A percentile compares a stretch with the other conserved stretches of the same genome.
Evolutionary conservation across 2,797 vertebrate genomes (phyloP).

Genomic region (Potorous gilbertii): DNA sequence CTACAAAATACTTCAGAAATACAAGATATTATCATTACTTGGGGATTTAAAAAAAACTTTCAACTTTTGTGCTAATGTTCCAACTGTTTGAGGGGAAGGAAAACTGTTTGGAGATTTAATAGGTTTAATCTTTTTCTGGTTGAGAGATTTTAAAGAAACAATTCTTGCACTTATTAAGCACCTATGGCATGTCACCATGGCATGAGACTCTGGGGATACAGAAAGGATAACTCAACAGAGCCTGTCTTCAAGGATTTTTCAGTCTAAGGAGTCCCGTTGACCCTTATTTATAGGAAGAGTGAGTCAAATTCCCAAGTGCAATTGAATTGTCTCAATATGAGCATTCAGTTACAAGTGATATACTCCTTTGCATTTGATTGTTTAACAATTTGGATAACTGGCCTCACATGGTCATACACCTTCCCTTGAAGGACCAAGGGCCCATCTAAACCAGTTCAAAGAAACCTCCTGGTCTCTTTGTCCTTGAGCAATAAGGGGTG

Average conservation of each 20-base stretch:
- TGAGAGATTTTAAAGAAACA: background rate
- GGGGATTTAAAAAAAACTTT: background rate
- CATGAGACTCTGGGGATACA: background rate
- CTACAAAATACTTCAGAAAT: background rate
- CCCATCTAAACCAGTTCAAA: conserved; percentile 32
- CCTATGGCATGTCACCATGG: background rate
- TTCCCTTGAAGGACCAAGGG: conserved; percentile 4
- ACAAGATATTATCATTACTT: background rate
- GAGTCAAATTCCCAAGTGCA: background rate
- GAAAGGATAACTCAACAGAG: background rate
- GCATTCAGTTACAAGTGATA: background rate
- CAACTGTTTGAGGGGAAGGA: background rate
- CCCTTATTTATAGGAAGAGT: background rate
- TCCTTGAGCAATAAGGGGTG: conserved; percentile 53
- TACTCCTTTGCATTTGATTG: background rate
- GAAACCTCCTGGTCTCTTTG: conserved; percentile 36
- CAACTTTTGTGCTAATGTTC: background rate
- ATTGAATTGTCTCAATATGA: background rate
- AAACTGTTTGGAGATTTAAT: background rate
- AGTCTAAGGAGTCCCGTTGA: background rate
- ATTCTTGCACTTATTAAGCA: background rate
- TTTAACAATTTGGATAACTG: background rate
- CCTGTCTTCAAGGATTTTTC: background rate
- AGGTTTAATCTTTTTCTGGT: background rate
- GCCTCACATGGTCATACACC: background rate